Evolutionary conservation across 2,797 vertebrate species (phyloP).

Genomic region (Chiroxiphia lanceolata): DNA sequence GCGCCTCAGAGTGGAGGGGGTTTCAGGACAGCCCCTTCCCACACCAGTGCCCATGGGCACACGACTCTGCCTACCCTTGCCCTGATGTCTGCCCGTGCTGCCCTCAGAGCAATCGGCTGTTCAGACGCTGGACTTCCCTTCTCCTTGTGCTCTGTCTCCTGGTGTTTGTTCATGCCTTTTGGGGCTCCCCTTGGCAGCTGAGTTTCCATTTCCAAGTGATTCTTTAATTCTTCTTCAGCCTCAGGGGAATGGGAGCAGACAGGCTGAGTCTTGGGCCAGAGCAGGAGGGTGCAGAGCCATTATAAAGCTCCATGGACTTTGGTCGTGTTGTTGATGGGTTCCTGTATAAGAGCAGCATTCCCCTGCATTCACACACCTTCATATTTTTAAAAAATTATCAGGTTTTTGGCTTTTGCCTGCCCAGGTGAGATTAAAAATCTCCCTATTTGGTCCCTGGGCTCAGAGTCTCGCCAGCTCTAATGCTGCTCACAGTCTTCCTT

Average conservation of each 20-base stretch:
- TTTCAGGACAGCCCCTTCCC: not conserved
- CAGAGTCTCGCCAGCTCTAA: not conserved
- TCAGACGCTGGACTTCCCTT: not conserved
- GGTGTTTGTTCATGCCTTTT: not conserved
- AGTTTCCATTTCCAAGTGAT: not conserved
- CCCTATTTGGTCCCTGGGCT: not conserved
- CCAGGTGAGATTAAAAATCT: not conserved
- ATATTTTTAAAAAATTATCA: not conserved
- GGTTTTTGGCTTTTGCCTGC: not conserved
- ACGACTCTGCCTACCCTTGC: not conserved
- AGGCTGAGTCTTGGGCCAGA: not conserved
- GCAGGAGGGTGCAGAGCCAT: not conserved
- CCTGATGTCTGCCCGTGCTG: accelerated
- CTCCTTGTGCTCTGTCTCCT: not conserved
- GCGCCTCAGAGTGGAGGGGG: not conserved
- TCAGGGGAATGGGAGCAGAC: not conserved
- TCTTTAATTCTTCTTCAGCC: not conserved
- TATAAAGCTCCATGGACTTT: not conserved
- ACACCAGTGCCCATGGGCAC: accelerated
- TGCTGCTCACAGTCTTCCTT: not conserved
- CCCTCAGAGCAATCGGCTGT: not conserved
- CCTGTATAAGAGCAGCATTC: not conserved
- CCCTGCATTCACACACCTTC: not conserved
- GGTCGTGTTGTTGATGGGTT: not conserved
- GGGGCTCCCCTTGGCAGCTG: not conserved